A percentile compares a stretch with the other conserved stretches of the same genome.
Conservation (phyloP, 1,140 invertebrate species). For the Physella acuta region DNA sequence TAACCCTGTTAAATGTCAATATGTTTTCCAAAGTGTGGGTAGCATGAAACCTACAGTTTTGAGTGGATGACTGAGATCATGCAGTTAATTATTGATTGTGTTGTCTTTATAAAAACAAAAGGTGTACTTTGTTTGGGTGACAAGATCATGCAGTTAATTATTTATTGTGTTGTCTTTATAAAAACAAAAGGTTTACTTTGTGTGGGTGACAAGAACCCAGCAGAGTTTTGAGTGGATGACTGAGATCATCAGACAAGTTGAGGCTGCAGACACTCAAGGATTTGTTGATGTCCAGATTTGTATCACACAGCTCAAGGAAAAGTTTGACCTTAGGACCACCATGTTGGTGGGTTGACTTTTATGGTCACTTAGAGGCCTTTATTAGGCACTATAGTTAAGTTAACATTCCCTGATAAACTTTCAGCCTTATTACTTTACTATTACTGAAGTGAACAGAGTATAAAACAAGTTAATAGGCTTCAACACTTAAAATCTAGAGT, state of each 20-base stretch:
- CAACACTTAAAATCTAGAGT: not conserved
- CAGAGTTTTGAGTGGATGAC: conserved; percentile 98
- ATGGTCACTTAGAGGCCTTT: no score
- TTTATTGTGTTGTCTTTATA: no score
- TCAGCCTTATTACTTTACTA: not conserved
- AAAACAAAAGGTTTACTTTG: conserved; percentile 99
- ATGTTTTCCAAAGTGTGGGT: no score
- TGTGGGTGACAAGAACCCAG: conserved; percentile 99
- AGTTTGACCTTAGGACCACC: conserved; percentile 97
- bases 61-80: no score
- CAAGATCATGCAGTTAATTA: no score
- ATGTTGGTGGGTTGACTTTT: conserved; percentile 83
- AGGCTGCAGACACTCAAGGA: conserved; percentile 91
- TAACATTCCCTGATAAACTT: not conserved
- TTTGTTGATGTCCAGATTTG: conserved; percentile 99
- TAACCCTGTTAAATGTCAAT: no score
- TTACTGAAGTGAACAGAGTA: not conserved
- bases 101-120: no score
- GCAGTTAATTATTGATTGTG: no score
- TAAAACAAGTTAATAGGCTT: not conserved
- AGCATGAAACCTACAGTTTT: conserved; percentile 93
- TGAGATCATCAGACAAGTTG: conserved; percentile 94
- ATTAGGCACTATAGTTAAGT: not conserved
- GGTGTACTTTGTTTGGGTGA: no score
- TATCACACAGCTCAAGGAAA: conserved; percentile 99